Evolutionary conservation across 2,113 vertebrate genomes (phyloP).

Genomic region (Oceanites oceanicus): DNA sequence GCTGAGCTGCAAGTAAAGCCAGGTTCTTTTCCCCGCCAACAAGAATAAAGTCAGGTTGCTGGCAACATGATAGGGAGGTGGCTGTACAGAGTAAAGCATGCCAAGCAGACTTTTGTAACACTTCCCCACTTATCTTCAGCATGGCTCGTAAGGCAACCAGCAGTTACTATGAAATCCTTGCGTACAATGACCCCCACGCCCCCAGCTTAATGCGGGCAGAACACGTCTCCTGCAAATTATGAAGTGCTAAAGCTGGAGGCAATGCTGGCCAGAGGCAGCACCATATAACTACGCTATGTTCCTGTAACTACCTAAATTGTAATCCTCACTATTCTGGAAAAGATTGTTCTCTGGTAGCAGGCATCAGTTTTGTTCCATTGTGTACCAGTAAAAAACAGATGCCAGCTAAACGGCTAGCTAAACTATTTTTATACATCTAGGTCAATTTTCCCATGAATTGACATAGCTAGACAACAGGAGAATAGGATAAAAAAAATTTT

Average conservation of each 20-base stretch:
- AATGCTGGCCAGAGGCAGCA: neutral
- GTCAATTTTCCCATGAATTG: neutral
- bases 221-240: constrained; percentile 7
- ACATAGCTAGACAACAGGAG: neutral
- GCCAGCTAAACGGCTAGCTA: neutral
- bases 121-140: constrained; percentile 10
- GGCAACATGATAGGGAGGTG: neutral
- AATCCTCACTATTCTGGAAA: constrained; percentile 10
- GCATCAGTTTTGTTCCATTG: constrained; percentile 8
- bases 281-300: neutral
- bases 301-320: neutral
- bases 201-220: neutral
- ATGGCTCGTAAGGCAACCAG: neutral
- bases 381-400: neutral
- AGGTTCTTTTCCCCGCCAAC: neutral
- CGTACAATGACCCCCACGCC: neutral
- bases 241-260: constrained; percentile 24
- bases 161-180: neutral
- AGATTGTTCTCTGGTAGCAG: neutral
- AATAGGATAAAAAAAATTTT: neutral
- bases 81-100: neutral
- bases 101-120: constrained; percentile 11
- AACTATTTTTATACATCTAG: constrained; percentile 32
- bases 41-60: neutral
- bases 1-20: constrained; percentile 1